Base-by-base conservation (phyloP, 2,888 invertebrate genomes). In the Ctenicera cuprea region DNA sequence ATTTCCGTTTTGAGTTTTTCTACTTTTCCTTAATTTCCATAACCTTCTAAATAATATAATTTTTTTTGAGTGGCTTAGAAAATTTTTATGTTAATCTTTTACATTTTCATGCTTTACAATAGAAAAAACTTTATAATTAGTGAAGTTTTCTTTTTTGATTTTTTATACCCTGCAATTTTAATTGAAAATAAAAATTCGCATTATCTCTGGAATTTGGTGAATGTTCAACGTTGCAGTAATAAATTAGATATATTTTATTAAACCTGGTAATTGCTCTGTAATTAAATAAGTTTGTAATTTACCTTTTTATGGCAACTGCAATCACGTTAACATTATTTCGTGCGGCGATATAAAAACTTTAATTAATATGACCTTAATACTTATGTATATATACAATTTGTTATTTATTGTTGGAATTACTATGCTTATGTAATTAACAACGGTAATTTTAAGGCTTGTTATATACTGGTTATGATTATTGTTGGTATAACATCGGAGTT, bases 301-400 rank as follows among this genome's bases (percentile, higher is more conserved):
- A 11, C 48, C 48, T 48, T 20, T 52, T 70, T 69, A 33, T 41
- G 26, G 33, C 18, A 59, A 18, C 20, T 61, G 30, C 16, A 63
- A 65, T 48, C 38, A 50, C 38, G 37, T 65, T 65, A 65, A 38
- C 33, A 52, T 52, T 50, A 65, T 50, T 63, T 64, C 63, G 66
- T 45, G 75, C 67, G 52, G 57, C 48, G 41, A 54, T 37, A 59
- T 45, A 73, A 70, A 70, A 66, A 71, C 33, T 71, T 71, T 74
- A 76, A 76, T 76, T 73, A 76, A 76, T 72, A 62, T 76, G 76
- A 76, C 76, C 76, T 76, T 76, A 76, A 74, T 72, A 63, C 61
- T 41, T 41, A 63, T 63, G 54, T 48, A 11, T 62, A 64, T 70
- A 73, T 62, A 69, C 66, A 71, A 71, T 73, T 76, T 69, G 68